phyloP scores from a whole-genome alignment of 1,140 invertebrate genomes.

The Caenorhabditis elegans region DNA sequence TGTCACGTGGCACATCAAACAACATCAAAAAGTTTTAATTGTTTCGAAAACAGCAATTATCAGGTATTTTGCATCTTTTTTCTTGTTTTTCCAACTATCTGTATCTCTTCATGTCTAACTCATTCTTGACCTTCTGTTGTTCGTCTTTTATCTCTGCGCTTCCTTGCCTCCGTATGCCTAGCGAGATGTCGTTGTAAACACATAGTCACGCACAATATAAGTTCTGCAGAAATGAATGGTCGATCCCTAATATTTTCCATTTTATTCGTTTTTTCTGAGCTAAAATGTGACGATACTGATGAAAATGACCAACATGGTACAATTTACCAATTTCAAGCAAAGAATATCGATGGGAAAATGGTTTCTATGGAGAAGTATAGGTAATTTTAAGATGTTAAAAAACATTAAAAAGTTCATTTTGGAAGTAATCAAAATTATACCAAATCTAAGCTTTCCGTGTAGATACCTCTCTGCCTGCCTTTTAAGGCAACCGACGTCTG shows the following conservation, averaged over 20 bases:
- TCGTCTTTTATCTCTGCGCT: neutral
- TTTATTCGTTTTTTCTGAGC: neutral
- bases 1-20: too few relatives aligned
- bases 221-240: neutral
- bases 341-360: neutral
- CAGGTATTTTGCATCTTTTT: too few relatives aligned
- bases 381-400: neutral
- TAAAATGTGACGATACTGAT: neutral
- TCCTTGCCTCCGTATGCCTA: neutral
- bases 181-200: slow-evolving; percentile 15
- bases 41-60: too few relatives aligned
- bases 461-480: too few relatives aligned
- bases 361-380: slow-evolving; percentile 26
- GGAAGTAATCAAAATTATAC: too few relatives aligned
- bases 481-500: too few relatives aligned
- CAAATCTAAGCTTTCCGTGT: too few relatives aligned
- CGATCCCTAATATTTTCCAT: neutral
- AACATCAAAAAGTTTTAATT: too few relatives aligned
- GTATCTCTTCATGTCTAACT: neutral
- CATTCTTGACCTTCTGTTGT: slow-evolving; percentile 5
- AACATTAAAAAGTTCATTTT: too few relatives aligned
- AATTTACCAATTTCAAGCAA: slow-evolving; percentile 11
- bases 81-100: neutral
- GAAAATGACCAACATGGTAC: neutral
- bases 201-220: neutral